Evolutionary conservation across 2,888 invertebrate genomes (phyloP), one percentile per base, ranked within the genome.

Genomic region (Stenchaetothrips biformis): DNA sequence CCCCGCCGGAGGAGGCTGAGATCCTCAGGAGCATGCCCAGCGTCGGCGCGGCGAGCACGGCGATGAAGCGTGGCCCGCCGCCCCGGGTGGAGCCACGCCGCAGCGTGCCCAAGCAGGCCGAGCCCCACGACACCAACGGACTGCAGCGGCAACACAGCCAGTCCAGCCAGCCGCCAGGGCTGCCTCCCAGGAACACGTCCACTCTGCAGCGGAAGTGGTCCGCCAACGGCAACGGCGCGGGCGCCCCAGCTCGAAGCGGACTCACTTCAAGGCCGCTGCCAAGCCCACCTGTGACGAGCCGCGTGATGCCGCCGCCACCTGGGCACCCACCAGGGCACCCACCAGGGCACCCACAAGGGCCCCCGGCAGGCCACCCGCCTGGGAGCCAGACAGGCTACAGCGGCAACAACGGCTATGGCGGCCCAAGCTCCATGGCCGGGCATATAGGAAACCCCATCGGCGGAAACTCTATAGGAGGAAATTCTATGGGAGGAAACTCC

Each of bases 1-100:
- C 84, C 62, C 83, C 84, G 59, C 83, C 84, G 37, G 82, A 82
- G 67, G 82, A 82, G 53, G 81, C 78, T 77, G 81, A 81, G 49
- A 74, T 74, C n/a, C 67, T 74, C 9, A 74, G 67, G 67, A 74
- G 67, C 67, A 74, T 74, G 11, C 67, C 67, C 25, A 74, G 25
- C 21, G 25, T 25, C 67, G 8, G 67, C 67, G 81, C 80, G 25
- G 79, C 81, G 47, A 82, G 82, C 78, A 79, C 80, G 53, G 81
- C 80, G 78, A 80, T 81, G 48, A 80, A 81, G 79, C 81, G 81
- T 79, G 81, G 82, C 37, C 80, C 81, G 78, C 81, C 82, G 16
- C 81, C 81, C 37, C 77, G 81, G 47, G 80, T 80, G 13, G 80
- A 80, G 74, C 79, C 81, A n/a, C 79, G 80, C 7, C 67, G 80